Evolutionary conservation across 2,888 invertebrate species (phyloP).

Genomic region (Erebia epiphron): DNA sequence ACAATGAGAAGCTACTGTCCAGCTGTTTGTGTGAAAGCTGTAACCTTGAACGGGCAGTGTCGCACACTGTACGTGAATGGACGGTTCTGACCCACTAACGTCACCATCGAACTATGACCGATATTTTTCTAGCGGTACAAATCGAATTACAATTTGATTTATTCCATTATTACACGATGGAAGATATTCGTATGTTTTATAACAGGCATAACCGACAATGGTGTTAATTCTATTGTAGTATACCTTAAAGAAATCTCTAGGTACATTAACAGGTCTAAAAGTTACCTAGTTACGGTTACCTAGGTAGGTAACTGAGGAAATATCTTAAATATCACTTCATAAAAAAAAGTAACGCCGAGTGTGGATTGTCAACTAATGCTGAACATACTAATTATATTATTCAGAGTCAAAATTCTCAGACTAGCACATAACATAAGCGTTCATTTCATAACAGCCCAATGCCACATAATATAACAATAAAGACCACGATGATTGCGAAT

Average conservation of each 20-base stretch:
- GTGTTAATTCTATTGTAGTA: no score
- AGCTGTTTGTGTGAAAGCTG: slow-evolving; percentile 61
- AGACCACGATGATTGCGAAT: slow-evolving; percentile 20
- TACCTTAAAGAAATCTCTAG: no score
- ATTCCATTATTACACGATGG: slow-evolving; percentile 10
- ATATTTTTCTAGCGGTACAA: slow-evolving; percentile 55
- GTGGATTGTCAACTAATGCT: no score
- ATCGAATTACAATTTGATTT: slow-evolving; percentile 29
- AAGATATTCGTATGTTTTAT: background rate
- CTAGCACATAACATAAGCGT: background rate
- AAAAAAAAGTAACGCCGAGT: background rate
- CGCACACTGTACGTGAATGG: slow-evolving; percentile 58
- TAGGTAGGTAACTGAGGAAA: no score
- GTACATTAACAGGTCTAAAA: no score
- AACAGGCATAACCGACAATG: background rate
- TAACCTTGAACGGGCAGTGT: slow-evolving; percentile 65
- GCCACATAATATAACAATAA: background rate
- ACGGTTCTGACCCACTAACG: slow-evolving; percentile 64
- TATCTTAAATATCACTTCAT: no score
- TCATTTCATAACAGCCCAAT: background rate
- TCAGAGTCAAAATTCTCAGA: background rate
- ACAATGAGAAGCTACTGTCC: slow-evolving; percentile 23
- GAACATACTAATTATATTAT: background rate
- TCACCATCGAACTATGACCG: slow-evolving; percentile 55
- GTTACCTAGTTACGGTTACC: no score